phyloP scores from a whole-genome alignment of 30 jellyfish, hydroid and myxozoan genomes.

The Clytia hemisphaerica region DNA sequence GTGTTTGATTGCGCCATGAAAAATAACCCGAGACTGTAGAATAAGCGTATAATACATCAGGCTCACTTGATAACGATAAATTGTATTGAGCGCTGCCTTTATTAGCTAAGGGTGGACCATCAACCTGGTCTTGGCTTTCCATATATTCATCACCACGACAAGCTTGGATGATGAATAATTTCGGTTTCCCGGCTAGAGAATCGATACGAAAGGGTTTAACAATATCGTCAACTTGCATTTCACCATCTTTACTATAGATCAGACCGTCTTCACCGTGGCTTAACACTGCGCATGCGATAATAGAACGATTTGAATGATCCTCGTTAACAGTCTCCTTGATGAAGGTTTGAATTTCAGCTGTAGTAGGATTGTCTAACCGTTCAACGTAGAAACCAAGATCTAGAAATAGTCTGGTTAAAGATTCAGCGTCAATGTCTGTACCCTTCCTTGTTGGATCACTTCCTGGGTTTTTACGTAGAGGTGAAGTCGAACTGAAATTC shows the following conservation, averaged over 20 bases:
- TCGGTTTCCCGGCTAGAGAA: conserved; percentile 26
- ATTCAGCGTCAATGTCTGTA: conserved; percentile 12
- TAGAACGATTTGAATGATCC: background rate
- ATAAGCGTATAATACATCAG: conserved; percentile 14
- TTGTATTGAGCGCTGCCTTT: background rate
- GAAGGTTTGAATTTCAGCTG: background rate
- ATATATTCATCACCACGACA: conserved; percentile 13
- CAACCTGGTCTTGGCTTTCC: conserved; percentile 21
- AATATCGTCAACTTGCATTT: background rate
- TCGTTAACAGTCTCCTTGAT: background rate
- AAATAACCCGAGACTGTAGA: conserved; percentile 13
- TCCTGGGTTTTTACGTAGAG: background rate
- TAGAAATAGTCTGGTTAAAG: conserved; percentile 2
- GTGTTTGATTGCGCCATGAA: conserved; percentile 3
- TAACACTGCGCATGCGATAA: background rate
- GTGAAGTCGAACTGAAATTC: background rate
- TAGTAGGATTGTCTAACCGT: conserved; percentile 14
- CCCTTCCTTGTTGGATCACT: too few relatives aligned
- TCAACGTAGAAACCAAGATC: conserved; percentile 15
- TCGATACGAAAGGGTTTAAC: background rate
- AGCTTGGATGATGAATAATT: conserved; percentile 24
- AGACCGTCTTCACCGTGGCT: conserved; percentile 13
- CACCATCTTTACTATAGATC: conserved; percentile 10
- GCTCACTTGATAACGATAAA: conserved; percentile 14
- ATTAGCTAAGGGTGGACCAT: background rate